Evolutionary conservation across 2,888 invertebrate species (phyloP).

Genomic region (Chironomus tentans): DNA sequence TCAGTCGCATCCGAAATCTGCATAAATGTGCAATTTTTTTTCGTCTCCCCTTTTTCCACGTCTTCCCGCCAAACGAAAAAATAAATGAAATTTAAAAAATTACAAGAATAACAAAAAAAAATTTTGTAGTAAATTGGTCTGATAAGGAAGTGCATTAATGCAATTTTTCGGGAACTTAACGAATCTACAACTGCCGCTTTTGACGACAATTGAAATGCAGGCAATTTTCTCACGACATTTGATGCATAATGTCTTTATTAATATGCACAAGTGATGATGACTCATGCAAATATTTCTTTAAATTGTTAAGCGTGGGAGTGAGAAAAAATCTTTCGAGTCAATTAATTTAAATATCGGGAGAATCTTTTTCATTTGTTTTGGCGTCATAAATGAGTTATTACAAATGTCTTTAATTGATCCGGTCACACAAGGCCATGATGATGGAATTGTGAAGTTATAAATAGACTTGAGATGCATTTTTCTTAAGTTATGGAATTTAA

Average conservation of each 20-base stretch:
- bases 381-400: not conserved
- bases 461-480: no score
- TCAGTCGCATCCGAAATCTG: no score
- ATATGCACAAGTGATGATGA: not conserved
- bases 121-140: not conserved
- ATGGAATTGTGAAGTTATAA: no score
- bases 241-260: not conserved
- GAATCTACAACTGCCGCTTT: not conserved
- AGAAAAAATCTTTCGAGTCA: no score
- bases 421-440: not conserved
- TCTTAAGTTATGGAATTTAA: no score
- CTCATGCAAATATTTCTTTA: not conserved
- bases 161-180: not conserved
- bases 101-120: not conserved
- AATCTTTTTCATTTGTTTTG: not conserved
- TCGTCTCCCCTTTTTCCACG: no score
- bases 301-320: no score
- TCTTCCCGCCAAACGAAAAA: not conserved
- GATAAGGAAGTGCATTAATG: slow-evolving; percentile 19
- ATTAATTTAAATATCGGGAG: no score
- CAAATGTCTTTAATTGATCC: no score
- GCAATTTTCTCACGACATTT: not conserved
- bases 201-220: not conserved
- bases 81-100: no score
- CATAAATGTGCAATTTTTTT: no score